Evolutionary conservation across 2,888 invertebrate genomes (phyloP), one percentile per base, ranked within the genome.

Genomic region (Trichogramma dendrolimi): DNA sequence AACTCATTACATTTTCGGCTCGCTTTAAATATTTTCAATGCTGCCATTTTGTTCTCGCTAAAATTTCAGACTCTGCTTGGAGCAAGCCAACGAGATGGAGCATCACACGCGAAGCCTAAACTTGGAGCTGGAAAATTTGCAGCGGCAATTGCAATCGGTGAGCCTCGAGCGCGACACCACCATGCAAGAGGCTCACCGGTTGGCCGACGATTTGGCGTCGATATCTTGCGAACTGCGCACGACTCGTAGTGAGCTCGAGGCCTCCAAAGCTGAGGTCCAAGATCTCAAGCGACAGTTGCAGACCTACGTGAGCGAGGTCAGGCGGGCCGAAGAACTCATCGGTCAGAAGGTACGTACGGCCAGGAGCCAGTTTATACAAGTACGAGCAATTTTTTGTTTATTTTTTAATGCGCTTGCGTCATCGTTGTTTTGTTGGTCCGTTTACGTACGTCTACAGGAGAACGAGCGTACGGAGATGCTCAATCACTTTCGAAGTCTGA

Each of bases 241-340:
- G 40, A 81, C 85, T 11, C 86, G 85, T 68, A 85, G 84, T 68
- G 89, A 90, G 75, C 81, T 90, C 69, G 88, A 88, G 58, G 84
- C 85, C 60, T 85, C 87, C 14, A 84, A 84, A 68, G 83, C 85
- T 72, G 90, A 92, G 81, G 87, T 90, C 38, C 87, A 87, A 60
- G 85, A 87, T 69, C 80, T 92, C 66, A 91, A 89, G 74, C 84
- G 86, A 65, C 90, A 92, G 73, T 78, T 92, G 64, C 90, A 91
- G 72, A 89, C 90, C 71, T 92, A 92, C 80, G 90, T 92, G 5
- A 85, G 86, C 70, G 91, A 92, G 82, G 87, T 92, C 11, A 87
- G 89, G 72, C 83, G 89, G 70, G 88, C 89, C 64, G 91, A 92
- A 77, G 91, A 92, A 71, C 79, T 91, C 62, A 81, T 92, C 42